Evolutionary conservation across 2,888 invertebrate genomes (phyloP), one percentile per base, ranked within the genome.

Genomic region (Pollenia angustigena): DNA sequence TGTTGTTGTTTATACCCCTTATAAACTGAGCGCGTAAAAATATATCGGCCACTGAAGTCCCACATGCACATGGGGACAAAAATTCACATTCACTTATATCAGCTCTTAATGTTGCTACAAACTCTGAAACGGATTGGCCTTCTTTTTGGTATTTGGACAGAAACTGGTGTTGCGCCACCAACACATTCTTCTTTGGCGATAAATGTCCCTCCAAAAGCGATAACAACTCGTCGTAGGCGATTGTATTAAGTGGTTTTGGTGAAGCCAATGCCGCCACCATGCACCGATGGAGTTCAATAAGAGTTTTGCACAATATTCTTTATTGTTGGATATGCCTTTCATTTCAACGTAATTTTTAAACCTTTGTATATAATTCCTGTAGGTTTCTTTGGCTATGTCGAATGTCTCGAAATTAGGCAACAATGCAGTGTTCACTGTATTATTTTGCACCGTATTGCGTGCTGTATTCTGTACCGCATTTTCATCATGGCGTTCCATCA

Each of bases 11-110:
- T 9, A 86, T 69, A 44, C 86, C 79, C 4, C 75, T 58, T 9
- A 87, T 83, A 58, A 87, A 32, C 32, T 32, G 32, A 32, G 32
- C 32, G 32, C n/a, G n/a, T n/a, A n/a, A n/a, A n/a, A n/a, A n/a
- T n/a, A n/a, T n/a, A n/a, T n/a, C 32, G 32, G 32, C 32, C 32
- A 32, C 32, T 32, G 32, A 1, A 32, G 32, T 32, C 32, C 32
- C 32, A 4, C 32, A 32, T 32, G 32, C 32, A 32, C 32, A 32
- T 32, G 32, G 32, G 32, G 32, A 32, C 32, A 32, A 32, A 32
- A 32, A 56, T 56, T 10, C 54, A 18, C 11, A 9, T 56, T 56
- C 54, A 56, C 23, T 56, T 18, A 56, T 56, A 11, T 56, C 18
- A 9, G 54, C 54, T 16, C 8, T 1, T 32, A 32, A 32, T 32